A percentile compares a stretch with the other conserved stretches of the same genome.
phyloP scores from a whole-genome alignment of 2,113 vertebrate species.

The Alectura lathami region DNA sequence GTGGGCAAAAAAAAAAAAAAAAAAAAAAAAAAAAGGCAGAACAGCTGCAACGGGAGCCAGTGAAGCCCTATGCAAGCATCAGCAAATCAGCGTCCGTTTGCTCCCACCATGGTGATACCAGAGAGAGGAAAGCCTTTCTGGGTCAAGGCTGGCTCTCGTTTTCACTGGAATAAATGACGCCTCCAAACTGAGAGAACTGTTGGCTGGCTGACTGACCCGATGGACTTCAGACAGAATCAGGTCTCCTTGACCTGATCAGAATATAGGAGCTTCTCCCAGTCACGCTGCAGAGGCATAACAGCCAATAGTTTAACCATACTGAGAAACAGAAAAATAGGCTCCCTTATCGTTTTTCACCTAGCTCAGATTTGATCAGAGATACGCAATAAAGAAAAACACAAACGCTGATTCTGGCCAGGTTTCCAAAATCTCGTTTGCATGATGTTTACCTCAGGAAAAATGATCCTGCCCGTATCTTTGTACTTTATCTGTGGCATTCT shows the following conservation, averaged over 20 bases:
- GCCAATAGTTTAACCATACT: conserved; percentile 41
- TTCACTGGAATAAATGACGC: not conserved
- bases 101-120: rapidly evolving
- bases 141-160: not conserved
- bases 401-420: not conserved
- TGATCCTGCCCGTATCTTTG: not conserved
- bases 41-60: not conserved
- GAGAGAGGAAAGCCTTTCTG: not conserved
- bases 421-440: not conserved
- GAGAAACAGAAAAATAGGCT: conserved; percentile 48
- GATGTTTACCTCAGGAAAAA: conserved; percentile 42
- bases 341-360: conserved; percentile 46
- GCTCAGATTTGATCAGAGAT: conserved; percentile 34
- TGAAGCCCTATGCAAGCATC: not conserved
- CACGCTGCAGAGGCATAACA: not conserved
- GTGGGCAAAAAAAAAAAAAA: not conserved
- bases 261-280: conserved; percentile 15
- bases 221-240: conserved; percentile 29
- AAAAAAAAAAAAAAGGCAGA: not conserved
- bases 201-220: not conserved
- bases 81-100: not conserved
- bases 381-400: not conserved
- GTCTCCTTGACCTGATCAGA: conserved; percentile 52
- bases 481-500: conserved; percentile 44
- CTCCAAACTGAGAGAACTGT: conserved; percentile 33